Evolutionary conservation across 2,888 invertebrate species (phyloP), one percentile per base, ranked within the genome.

Genomic region (Cephus nigrinus): DNA sequence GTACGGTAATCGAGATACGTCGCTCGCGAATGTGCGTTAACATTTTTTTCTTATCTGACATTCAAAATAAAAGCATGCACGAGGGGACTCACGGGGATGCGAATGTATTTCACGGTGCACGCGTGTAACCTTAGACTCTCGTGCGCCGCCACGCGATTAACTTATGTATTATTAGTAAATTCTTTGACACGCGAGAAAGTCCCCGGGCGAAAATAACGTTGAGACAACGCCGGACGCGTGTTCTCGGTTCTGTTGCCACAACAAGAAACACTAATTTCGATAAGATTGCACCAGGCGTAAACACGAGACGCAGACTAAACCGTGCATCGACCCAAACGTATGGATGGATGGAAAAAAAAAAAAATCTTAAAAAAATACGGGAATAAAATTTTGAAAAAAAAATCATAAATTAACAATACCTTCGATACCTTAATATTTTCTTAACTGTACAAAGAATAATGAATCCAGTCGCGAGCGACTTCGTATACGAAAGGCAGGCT

Each of bases 191-290:
- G 72, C 35, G 79, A 81, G 79, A 80, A 78, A 77, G 82, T 55
- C 23, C 23, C 55, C 1, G 11, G 3, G 71, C 32, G 71, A 35
- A 11, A 34, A 34, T n/a, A 31, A 23, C 74, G 30, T 75, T 80
- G 80, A 81, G 83, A 85, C 84, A 85, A 84, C 79, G 75, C 72
- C 73, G 76, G 75, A 81, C 82, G 82, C 81, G 78, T 83, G 83
- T 85, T 83, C 81, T 77, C 78, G 79, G 31, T 32, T 35, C 80
- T 81, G 81, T 82, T 79, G 80, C 83, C 76, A 82, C 78, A 84
- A 83, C 81, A 78, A 73, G 73, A 75, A 35, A 32, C 30, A 73
- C 74, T 76, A 83, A 82, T 84, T 68, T 34, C 77, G 84, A 84
- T 85, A 83, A 85, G 85, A 83, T 82, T 79, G 73, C 23, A 71